A percentile compares a stretch with the other conserved stretches of the same genome.
These are phyloP conservation scores for Xylocopa sonorina DNA, from an alignment of 1,140 invertebrate genomes.

Conservation along the genomic window DNA sequence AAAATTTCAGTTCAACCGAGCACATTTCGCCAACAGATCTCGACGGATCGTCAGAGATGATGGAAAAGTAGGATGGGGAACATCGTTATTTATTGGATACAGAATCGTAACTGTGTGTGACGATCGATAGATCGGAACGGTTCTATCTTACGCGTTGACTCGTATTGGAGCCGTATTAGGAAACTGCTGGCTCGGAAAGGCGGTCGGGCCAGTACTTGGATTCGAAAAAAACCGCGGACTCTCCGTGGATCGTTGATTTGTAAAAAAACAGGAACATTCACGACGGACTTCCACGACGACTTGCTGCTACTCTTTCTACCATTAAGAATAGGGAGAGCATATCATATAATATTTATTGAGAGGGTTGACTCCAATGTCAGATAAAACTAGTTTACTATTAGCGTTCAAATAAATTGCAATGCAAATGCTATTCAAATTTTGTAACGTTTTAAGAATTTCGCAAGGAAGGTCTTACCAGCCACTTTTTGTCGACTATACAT, in stretches of 20 bases:
- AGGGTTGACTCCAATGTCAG: too few relatives aligned
- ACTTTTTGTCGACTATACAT: neutral
- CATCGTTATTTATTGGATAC: constrained; percentile 27
- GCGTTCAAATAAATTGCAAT: too few relatives aligned
- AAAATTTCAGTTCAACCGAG: too few relatives aligned
- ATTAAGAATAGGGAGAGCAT: too few relatives aligned
- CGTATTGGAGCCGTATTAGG: constrained; percentile 62
- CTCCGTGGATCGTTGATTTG: neutral
- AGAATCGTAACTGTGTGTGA: constrained; percentile 28
- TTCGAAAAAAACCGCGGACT: constrained; percentile 43
- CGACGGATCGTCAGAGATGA: neutral
- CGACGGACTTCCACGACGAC: neutral
- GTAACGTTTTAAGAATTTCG: neutral
- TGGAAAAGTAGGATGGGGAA: neutral
- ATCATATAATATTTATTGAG: too few relatives aligned
- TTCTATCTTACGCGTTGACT: constrained; percentile 57
- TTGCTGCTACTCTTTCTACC: too few relatives aligned
- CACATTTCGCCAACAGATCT: too few relatives aligned
- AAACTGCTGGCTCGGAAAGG: constrained; percentile 57
- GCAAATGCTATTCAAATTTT: too few relatives aligned
- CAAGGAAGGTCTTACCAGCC: too few relatives aligned
- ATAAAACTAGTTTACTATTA: too few relatives aligned
- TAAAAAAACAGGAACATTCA: constrained; percentile 2
- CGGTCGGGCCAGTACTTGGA: constrained; percentile 40
- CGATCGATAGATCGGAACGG: constrained; percentile 43